Base-by-base conservation (phyloP, 2,888 invertebrate species). In the Unio pictorum region DNA sequence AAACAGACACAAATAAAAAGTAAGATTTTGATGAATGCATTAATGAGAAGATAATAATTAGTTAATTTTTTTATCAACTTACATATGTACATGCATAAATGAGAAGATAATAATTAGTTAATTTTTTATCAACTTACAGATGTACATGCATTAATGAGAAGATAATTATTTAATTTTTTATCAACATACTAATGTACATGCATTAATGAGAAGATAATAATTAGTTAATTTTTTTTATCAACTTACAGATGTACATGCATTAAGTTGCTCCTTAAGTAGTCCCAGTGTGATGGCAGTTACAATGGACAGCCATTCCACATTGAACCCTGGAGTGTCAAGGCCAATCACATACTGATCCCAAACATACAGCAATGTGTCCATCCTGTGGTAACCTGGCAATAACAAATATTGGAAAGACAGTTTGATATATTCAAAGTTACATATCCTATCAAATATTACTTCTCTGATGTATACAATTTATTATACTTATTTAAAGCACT, bases 341-440 rank as follows among this genome's bases (percentile, higher is more conserved):
- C 88, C 88, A 45, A 90, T 87, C 62, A 89, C 80, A 61, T 89
- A 90, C 82, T 90, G 89, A 73, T 90, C 90, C 90, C 90, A 90
- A 6, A 89, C 82, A 73, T 84, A 90, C 71, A 89, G 73, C 58
- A 89, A 68, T 7, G 87, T 84, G 28, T 87, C 87, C 75, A 84
- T 81, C 59, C 83, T 82, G 45, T 89, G 73, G 71, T 85, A 88
- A 28, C 88, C 89, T 88, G 76, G 30, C 71, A 72, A 65, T 64
- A 17, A 68, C 3, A 60, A 20, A 18, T 18, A 23, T 18, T 45
- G 28, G 30, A 23, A 5, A 23, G 18, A 23, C 20, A n/a, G 28
- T 18, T 23, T 23, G 20, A 54, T 18, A 18, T 26, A 15, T 20
- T 28, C 34, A 56, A 61, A n/a, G 20, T 30, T 28, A n/a, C 18